Conservation (phyloP, 2,888 invertebrate genomes). For the Lordiphosa andalusiaca region DNA sequence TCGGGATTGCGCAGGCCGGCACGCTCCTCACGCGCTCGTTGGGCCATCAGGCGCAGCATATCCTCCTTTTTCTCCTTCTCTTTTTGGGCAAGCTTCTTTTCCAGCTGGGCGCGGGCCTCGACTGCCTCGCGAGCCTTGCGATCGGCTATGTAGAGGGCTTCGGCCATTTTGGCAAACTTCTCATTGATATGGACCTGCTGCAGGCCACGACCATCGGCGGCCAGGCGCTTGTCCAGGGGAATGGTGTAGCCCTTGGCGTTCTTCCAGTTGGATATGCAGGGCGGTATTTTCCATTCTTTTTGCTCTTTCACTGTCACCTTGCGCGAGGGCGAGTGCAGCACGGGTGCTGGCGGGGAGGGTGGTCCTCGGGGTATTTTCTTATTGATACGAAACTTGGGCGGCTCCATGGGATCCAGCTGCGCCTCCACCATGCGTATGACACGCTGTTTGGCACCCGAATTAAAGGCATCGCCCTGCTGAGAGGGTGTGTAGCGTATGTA, state of each 20-base stretch:
- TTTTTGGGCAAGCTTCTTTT: constrained; percentile 97
- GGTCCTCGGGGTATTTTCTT: constrained; percentile 99
- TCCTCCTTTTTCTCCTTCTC: constrained; percentile 99
- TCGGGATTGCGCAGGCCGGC: constrained; percentile 85
- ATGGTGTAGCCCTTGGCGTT: constrained; percentile 97
- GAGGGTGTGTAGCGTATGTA: constrained; percentile 99
- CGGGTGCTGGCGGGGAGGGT: constrained; percentile 99
- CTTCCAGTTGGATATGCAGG: constrained; percentile 99
- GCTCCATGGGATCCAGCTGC: constrained; percentile 98
- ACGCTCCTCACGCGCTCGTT: constrained; percentile 96
- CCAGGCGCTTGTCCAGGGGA: constrained; percentile 97
- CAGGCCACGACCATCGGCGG: constrained; percentile 98
- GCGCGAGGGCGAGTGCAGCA: constrained; percentile 98
- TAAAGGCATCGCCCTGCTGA: constrained; percentile 96
- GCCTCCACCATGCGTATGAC: constrained; percentile 97
- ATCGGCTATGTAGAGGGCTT: constrained; percentile 98
- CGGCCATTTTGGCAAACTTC: constrained; percentile 98
- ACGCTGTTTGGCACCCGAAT: constrained; percentile 98
- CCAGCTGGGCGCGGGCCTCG: constrained; percentile 96
- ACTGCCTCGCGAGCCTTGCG: constrained; percentile 98
- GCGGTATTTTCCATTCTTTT: constrained; percentile 98
- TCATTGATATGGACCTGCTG: constrained; percentile 99
- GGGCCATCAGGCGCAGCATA: constrained; percentile 94
- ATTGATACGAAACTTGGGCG: constrained; percentile 98
- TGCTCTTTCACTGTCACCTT: constrained; percentile 99